Conservation (phyloP, 2,888 invertebrate genomes). For the Cephalotes varians region DNA sequence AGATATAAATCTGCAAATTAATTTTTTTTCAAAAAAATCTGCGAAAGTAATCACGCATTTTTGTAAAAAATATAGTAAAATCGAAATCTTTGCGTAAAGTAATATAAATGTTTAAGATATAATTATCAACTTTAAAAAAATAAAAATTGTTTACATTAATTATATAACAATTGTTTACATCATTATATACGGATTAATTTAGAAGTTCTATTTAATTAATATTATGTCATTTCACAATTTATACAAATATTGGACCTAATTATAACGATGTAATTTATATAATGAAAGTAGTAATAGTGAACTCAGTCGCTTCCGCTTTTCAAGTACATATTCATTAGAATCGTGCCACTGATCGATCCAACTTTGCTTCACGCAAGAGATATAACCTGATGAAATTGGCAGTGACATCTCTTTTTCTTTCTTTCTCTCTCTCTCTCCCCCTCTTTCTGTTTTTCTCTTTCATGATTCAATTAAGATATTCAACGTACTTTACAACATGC, state of each 20-base stretch:
- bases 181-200: neutral
- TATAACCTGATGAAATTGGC: neutral
- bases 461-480: slow-evolving; percentile 21
- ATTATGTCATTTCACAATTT: neutral
- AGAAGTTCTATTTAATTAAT: neutral
- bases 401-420: slow-evolving; percentile 11
- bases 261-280: neutral
- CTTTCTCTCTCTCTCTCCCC: neutral
- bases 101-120: neutral
- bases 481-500: slow-evolving; percentile 37
- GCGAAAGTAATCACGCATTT: neutral
- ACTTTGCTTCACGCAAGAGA: neutral
- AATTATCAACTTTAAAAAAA: neutral
- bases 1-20: neutral
- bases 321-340: neutral
- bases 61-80: neutral
- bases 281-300: neutral
- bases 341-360: slow-evolving; percentile 12
- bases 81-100: neutral
- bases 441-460: neutral
- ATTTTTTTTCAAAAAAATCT: neutral
- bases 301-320: neutral
- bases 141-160: neutral
- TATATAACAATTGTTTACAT: neutral
- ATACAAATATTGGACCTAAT: neutral